Percentiles rank a stretch among this genome's conserved stretches.
Conservation (phyloP, 1,140 invertebrate species). For the Heliconius melpomene region DNA sequence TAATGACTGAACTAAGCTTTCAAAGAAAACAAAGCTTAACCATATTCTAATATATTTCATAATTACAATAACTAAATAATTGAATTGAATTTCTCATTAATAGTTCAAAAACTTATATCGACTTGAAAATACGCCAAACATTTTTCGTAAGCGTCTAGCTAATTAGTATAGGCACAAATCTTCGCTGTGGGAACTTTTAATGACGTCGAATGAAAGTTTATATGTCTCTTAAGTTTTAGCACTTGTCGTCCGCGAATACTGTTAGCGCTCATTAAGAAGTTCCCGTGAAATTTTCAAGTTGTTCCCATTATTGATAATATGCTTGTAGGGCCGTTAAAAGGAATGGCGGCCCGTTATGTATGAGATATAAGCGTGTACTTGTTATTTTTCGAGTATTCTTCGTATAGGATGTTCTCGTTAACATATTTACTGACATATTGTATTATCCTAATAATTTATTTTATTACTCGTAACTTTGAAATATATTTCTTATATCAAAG, state of each 20-base stretch:
- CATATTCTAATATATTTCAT: background rate
- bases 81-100: background rate
- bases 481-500: background rate
- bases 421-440: background rate
- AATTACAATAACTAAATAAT: background rate
- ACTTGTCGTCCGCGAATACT: constrained; percentile 62
- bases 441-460: constrained; percentile 2
- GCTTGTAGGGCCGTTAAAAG: constrained; percentile 42
- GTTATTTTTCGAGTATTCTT: constrained; percentile 36
- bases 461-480: background rate
- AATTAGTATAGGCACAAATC: constrained; percentile 76
- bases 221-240: constrained; percentile 66
- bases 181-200: constrained; percentile 71
- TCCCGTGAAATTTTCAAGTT: constrained; percentile 61
- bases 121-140: constrained; percentile 21
- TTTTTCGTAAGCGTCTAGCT: constrained; percentile 63
- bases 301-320: constrained; percentile 65
- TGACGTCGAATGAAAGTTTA: constrained; percentile 74
- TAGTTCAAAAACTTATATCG: background rate
- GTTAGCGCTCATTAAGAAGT: constrained; percentile 71
- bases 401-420: constrained; percentile 18
- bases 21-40: too few relatives aligned
- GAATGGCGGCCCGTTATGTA: constrained; percentile 33
- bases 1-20: too few relatives aligned
- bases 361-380: constrained; percentile 31